Base-by-base conservation (phyloP, 2,797 vertebrate genomes). In the Rousettus madagascariensis region DNA sequence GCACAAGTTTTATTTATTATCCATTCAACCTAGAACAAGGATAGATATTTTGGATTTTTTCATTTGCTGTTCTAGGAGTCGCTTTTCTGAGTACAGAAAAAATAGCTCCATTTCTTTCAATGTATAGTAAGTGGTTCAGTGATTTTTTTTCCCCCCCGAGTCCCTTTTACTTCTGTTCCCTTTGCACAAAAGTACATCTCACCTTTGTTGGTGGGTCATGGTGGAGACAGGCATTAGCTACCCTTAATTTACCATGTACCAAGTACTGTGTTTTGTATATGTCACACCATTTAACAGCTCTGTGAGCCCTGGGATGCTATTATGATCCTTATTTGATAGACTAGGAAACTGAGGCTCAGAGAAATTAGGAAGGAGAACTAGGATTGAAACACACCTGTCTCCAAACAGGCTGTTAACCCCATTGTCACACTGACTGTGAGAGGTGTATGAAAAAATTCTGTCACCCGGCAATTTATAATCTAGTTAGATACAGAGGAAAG, bases 401-500 rank as follows among this genome's bases (percentile, higher is more conserved):
- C 66, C 59, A 84, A 33, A 53, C 53, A 89, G 63, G 41, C 36
- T 92, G 20, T 24, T 71, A 33, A 46, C 17, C 24, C 91, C 41
- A 36, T 0, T 49, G 72, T 51, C 36, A 8, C 20, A 43, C 43
- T 55, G 61, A 66, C 12, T 38, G 51, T 65, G 41, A 55, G 17
- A 71, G 5, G 8, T 43, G 16, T 24, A 26, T 46, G 43, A 51
- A 53, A 71, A 78, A 77, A 74, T 77, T 26, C 38, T 80, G 55
- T 59, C 57, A 41, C 13, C 28, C 69, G 51, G 30, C 10, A 69
- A 22, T 68, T 84, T 83, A 38, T 55, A 84, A 63, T 83, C n/a
- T 71, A 41, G 65, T 68, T 33, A 83, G 28, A 33, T 82, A 36
- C 72, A 95, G 63, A 69, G 63, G 43, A 85, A 92, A 84, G 38